Evolutionary conservation across 35 echinoderm and acorn worm genomes (phyloP).

Genomic region (Diadema setosum): DNA sequence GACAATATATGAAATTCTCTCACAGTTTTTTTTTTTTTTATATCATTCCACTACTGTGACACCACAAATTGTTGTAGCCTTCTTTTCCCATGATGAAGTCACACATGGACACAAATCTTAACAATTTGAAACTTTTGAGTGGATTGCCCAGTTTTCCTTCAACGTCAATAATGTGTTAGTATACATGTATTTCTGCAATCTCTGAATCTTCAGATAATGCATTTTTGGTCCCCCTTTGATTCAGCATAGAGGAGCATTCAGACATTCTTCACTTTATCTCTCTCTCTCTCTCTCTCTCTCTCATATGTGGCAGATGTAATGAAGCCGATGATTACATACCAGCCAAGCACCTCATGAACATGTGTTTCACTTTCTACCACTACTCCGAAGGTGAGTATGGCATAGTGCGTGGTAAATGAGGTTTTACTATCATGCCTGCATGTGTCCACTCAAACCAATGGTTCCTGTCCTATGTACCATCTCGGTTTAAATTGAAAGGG

Average conservation of each 20-base stretch:
- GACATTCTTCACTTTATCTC: background rate
- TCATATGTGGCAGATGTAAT: conserved; percentile 79
- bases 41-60: too few relatives aligned
- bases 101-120: too few relatives aligned
- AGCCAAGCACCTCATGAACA: conserved; percentile 93
- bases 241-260: background rate
- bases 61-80: too few relatives aligned
- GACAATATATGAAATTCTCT: too few relatives aligned
- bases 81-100: too few relatives aligned
- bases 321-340: conserved; percentile 88
- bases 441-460: too few relatives aligned
- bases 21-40: too few relatives aligned
- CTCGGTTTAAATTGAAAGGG: too few relatives aligned
- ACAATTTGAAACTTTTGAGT: too few relatives aligned
- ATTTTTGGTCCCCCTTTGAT: background rate
- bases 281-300: background rate
- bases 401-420: too few relatives aligned
- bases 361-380: conserved; percentile 98
- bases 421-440: too few relatives aligned
- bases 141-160: background rate
- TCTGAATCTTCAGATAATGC: background rate
- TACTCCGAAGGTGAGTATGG: conserved; percentile 73
- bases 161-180: background rate
- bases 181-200: background rate
- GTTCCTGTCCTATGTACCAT: too few relatives aligned